A percentile compares a stretch with the other conserved stretches of the same genome.
These are phyloP conservation scores for Tetragnatha montana DNA, from an alignment of 2,888 invertebrate genomes.

Conservation along the genomic window DNA sequence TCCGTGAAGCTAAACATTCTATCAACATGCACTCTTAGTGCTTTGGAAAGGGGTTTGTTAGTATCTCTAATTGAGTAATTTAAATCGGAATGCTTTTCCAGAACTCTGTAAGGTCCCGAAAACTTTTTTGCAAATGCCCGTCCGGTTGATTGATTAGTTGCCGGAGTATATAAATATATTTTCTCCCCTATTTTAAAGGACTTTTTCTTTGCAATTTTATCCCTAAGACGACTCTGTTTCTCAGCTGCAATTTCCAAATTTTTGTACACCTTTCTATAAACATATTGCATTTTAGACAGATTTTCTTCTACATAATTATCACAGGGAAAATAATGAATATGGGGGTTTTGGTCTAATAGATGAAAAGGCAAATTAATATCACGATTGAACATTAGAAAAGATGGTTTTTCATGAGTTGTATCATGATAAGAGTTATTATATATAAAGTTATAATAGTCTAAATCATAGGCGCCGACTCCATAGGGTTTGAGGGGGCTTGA, in stretches of 20 bases:
- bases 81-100: background rate
- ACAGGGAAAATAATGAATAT: background rate
- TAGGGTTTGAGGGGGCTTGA: no score
- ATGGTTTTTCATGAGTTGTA: background rate
- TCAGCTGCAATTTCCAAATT: slow-evolving; percentile 5
- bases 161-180: background rate
- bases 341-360: background rate
- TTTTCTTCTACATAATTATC: slow-evolving; percentile 23
- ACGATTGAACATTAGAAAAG: background rate
- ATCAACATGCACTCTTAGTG: background rate
- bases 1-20: background rate
- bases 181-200: slow-evolving; percentile 17
- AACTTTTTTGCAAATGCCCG: background rate
- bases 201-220: background rate
- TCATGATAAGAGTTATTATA: slow-evolving; percentile 29
- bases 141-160: background rate
- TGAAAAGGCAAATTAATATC: slow-evolving; percentile 19
- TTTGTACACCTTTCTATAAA: slow-evolving; percentile 9
- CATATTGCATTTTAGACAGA: slow-evolving; percentile 15
- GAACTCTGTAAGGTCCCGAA: background rate
- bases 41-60: background rate
- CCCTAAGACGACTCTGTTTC: background rate
- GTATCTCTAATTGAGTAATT: background rate
- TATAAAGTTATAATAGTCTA: slow-evolving; percentile 16
- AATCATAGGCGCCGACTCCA: no score